Percentiles rank a stretch among this genome's conserved stretches.
Evolutionary conservation across 1,140 invertebrate species (phyloP).

Genomic region (Maniola jurtina): DNA sequence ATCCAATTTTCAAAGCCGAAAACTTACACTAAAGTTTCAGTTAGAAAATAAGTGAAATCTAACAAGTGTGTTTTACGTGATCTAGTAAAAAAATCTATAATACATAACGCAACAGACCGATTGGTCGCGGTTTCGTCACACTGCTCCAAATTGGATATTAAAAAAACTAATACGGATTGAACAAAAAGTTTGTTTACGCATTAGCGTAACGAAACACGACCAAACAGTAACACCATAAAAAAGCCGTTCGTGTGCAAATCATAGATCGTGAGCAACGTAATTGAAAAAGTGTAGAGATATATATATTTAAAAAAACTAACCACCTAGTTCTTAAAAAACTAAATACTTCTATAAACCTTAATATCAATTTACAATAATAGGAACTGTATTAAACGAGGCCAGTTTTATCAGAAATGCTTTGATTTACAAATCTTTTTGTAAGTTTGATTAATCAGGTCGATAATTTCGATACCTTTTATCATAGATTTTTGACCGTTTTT

Average conservation of each 20-base stretch:
- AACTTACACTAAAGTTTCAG: not conserved
- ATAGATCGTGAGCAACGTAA: constrained; percentile 63
- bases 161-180: constrained; percentile 7
- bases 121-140: constrained; percentile 27
- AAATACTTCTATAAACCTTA: not conserved
- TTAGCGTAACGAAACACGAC: constrained; percentile 29
- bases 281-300: constrained; percentile 40
- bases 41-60: not conserved
- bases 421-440: too few relatives aligned
- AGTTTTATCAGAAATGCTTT: too few relatives aligned
- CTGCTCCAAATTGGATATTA: not conserved
- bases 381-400: too few relatives aligned
- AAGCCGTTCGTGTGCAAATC: constrained; percentile 65
- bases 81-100: constrained; percentile 11
- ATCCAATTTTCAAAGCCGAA: too few relatives aligned
- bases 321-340: not conserved
- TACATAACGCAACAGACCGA: constrained; percentile 20
- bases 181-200: constrained; percentile 14
- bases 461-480: too few relatives aligned
- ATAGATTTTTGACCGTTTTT: too few relatives aligned
- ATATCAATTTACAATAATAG: too few relatives aligned
- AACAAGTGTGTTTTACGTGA: constrained; percentile 8
- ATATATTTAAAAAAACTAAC: not conserved
- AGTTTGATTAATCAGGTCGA: too few relatives aligned
- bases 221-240: constrained; percentile 23